Evolutionary conservation across 2,888 invertebrate species (phyloP).

Genomic region (Alloscopus bannaensis): DNA sequence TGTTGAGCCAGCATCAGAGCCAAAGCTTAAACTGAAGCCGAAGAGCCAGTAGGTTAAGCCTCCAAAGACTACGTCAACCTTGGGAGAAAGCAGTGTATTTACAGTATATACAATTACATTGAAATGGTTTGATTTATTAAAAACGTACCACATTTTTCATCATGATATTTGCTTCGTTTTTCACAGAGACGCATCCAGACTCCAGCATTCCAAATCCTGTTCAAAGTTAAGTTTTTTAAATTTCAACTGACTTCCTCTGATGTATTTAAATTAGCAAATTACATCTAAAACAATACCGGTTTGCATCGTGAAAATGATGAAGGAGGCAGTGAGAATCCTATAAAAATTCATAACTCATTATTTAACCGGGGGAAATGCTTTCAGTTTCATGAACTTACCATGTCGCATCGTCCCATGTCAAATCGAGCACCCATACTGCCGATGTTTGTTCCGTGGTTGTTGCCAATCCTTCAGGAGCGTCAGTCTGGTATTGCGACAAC

Average conservation of each 20-base stretch:
- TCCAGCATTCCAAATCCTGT: conserved; percentile 77
- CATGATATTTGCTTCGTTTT: conserved; percentile 78
- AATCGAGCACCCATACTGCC: conserved; percentile 66
- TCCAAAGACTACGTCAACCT: conserved; percentile 77
- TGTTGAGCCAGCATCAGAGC: conserved; percentile 71
- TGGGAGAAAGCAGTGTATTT: too few species aligned
- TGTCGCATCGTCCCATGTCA: conserved; percentile 71
- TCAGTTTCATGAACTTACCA: conserved; percentile 60
- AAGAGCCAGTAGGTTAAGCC: conserved; percentile 77
- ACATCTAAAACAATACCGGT: conserved; percentile 74
- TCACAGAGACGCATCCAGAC: conserved; percentile 75
- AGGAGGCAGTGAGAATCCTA: conserved; percentile 74
- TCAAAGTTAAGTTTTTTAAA: not conserved
- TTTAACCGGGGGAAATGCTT: too few species aligned
- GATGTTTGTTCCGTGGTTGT: conserved; percentile 35
- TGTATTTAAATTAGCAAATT: too few species aligned
- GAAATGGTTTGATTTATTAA: too few species aligned
- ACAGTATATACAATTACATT: too few species aligned
- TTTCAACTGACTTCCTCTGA: too few species aligned
- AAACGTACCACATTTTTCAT: conserved; percentile 75
- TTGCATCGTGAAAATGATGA: conserved; percentile 75
- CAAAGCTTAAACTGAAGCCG: conserved; percentile 74
- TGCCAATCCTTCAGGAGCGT: too few species aligned
- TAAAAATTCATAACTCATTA: not conserved
- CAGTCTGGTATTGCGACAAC: too few species aligned